A percentile compares a stretch with the other conserved stretches of the same genome.
Evolutionary conservation across 2,888 invertebrate genomes (phyloP).

Genomic region (Coleophora flavipennella): DNA sequence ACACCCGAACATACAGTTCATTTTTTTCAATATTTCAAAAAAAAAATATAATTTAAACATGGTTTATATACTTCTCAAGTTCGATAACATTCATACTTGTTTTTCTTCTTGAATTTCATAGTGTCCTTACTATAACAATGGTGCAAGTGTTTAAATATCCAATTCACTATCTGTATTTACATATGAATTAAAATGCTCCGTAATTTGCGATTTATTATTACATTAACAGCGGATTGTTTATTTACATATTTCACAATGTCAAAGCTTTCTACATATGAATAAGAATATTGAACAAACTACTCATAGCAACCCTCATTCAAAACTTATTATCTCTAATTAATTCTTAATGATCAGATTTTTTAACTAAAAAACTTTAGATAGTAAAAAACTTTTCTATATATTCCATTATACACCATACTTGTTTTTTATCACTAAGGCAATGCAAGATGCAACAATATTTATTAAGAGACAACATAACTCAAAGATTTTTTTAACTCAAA

Average conservation of each 20-base stretch:
- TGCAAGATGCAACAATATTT: too few species aligned
- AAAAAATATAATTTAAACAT: background rate
- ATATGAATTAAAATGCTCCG: background rate
- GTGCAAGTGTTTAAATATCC: background rate
- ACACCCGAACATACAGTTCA: background rate
- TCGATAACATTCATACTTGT: background rate
- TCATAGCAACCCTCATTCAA: too few species aligned
- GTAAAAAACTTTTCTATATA: background rate
- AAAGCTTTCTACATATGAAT: background rate
- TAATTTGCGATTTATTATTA: constrained; percentile 1
- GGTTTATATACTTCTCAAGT: background rate
- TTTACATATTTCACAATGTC: background rate
- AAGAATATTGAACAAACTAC: constrained; percentile 1
- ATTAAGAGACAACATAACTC: too few species aligned
- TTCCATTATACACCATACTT: too few species aligned
- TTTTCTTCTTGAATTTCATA: background rate
- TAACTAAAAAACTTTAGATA: background rate
- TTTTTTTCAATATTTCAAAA: background rate
- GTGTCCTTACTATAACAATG: background rate
- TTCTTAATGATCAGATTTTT: too few species aligned
- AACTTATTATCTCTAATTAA: too few species aligned
- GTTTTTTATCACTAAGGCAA: too few species aligned
- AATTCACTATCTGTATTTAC: background rate
- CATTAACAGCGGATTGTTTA: too few species aligned
- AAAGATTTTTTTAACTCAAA: background rate